Conservation (phyloP, 2,888 invertebrate genomes). For the Physocephala rufipes region DNA sequence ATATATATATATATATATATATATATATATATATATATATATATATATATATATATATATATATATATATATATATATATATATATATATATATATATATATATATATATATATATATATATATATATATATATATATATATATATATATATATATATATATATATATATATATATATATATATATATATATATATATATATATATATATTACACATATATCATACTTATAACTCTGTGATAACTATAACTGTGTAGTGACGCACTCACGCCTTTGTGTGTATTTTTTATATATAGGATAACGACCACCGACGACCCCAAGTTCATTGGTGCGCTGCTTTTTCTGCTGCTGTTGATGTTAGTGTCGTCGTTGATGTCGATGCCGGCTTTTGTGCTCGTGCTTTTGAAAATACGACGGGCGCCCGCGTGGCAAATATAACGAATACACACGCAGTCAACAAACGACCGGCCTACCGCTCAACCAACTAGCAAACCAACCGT, state of each 20-base stretch:
- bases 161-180: too few species aligned
- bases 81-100: too few species aligned
- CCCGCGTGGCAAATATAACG: constrained; percentile 54
- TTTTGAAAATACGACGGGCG: constrained; percentile 12
- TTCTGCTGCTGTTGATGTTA: neutral
- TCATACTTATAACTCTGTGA: too few species aligned
- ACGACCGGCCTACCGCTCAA: constrained; percentile 24
- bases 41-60: too few species aligned
- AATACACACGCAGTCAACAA: constrained; percentile 16
- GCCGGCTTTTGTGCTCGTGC: constrained; percentile 1
- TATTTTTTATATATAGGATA: constrained; percentile 63
- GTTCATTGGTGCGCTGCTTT: constrained; percentile 15
- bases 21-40: too few species aligned
- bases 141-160: neutral
- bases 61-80: too few species aligned
- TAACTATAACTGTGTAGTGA: too few species aligned
- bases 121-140: neutral
- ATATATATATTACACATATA: constrained; percentile 6
- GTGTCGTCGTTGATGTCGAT: neutral
- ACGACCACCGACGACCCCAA: constrained; percentile 63
- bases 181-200: too few species aligned
- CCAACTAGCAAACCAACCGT: neutral
- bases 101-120: neutral
- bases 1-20: too few species aligned
- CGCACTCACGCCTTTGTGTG: constrained; percentile 39